Evolutionary conservation across 2,113 vertebrate species (phyloP), one percentile per base, ranked within the genome.

Genomic region (Lepus americanus): DNA sequence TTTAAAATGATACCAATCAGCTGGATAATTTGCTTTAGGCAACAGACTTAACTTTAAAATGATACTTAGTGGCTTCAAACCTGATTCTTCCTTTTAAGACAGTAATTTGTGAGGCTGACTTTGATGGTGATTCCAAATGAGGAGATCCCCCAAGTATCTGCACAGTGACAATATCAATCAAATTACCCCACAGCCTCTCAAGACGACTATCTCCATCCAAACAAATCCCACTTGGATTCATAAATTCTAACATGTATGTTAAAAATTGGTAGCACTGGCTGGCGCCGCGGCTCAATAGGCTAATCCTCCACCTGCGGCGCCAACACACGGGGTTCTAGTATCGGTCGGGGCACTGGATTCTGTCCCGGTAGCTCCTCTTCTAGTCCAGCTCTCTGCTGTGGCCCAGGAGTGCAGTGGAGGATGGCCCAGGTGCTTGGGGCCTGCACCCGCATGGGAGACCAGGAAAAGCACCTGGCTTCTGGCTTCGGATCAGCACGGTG

Each of bases 111-210:
- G 66, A 87, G 22, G 19, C 19, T 94, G 53, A 33, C 74, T 53
- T 76, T 76, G 77, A 90, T 95, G 70, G 23, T 64, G 80, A 78
- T 94, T 83, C 36, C 74, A 79, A 79, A 86, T 55, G 10, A 88
- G 16, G 16, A 76, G 36, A 67, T 88, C 59, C 64, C 4, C 14
- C 84, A 83, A 95, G 74, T 94, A 70, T 89, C 14, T n/a, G 13
- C 49, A 88, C 36, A 87, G 25, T 53, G 22, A 72, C 69, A 69
- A 61, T 33, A 76, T 76, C 6, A 59, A 70, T 49, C 29, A 73
- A 72, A 95, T 90, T 70, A 70, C 29, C 70, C n/a, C 31, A 85
- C n/a, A 74, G 31, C 3, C 14, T 95, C 53, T 67, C 29, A 89
- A 29, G 36, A 51, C 73, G 74, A 53, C 55, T 53, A 31, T 3